Percentiles rank a stretch among this genome's conserved stretches.
Conservation (phyloP, 2,797 vertebrate species). For the Scolopax bukidnonensis region DNA sequence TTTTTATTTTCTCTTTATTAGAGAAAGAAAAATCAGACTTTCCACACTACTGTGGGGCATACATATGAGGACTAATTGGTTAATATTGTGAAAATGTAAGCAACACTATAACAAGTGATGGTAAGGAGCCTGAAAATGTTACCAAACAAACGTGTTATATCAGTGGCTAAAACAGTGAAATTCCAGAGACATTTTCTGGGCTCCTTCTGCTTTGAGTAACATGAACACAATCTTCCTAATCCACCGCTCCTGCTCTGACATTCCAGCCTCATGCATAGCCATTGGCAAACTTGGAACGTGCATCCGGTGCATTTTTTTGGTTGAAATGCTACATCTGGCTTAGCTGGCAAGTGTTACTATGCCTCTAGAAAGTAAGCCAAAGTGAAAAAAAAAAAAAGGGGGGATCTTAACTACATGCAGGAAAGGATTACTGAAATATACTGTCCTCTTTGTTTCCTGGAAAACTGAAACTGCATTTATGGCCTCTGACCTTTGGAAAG, state of each 20-base stretch:
- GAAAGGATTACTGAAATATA: slow-evolving; percentile 53
- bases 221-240: slow-evolving; percentile 54
- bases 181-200: slow-evolving; percentile 51
- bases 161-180: slow-evolving; percentile 25
- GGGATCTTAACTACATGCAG: slow-evolving; percentile 37
- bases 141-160: background rate
- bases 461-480: slow-evolving; percentile 50
- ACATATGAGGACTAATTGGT: background rate
- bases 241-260: background rate
- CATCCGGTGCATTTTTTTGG: slow-evolving; percentile 66
- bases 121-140: background rate
- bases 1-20: background rate
- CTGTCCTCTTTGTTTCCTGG: slow-evolving; percentile 48
- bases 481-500: slow-evolving; percentile 39
- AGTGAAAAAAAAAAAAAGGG: background rate
- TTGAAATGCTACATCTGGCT: slow-evolving; percentile 70
- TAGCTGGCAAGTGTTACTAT: slow-evolving; percentile 66
- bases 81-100: slow-evolving; percentile 19
- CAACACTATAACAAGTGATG: background rate
- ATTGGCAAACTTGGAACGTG: slow-evolving; percentile 51
- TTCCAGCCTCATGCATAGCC: slow-evolving; percentile 53
- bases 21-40: background rate
- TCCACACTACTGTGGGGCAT: background rate
- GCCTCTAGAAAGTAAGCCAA: slow-evolving; percentile 64
- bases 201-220: slow-evolving; percentile 55